Percentiles rank a stretch among this genome's conserved stretches.
Conservation (phyloP, 2,888 invertebrate species). For the Lepidochrysops patricia region DNA sequence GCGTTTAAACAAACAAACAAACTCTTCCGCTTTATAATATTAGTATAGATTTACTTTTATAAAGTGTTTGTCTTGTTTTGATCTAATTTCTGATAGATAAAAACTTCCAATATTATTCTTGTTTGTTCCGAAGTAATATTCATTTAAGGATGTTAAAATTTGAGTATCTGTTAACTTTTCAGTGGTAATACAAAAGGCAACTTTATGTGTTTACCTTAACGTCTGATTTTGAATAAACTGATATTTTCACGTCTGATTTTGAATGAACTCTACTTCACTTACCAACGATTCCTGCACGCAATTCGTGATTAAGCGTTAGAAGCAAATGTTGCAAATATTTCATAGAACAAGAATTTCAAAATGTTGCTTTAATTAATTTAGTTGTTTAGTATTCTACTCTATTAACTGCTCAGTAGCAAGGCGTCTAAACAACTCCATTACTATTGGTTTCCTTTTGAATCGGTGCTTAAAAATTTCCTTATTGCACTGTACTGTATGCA, state of each 20-base stretch:
- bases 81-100: not conserved
- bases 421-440: too few species aligned
- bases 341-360: not conserved
- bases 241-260: not conserved
- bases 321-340: constrained; percentile 5
- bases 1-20: too few species aligned
- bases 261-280: not conserved
- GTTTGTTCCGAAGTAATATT: not conserved
- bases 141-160: not conserved
- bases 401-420: too few species aligned
- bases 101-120: not conserved
- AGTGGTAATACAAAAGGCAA: not conserved
- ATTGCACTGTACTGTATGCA: too few species aligned
- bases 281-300: constrained; percentile 1
- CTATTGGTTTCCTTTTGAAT: too few species aligned
- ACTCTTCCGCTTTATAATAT: too few species aligned
- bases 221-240: not conserved
- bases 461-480: too few species aligned
- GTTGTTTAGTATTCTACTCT: not conserved
- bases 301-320: constrained; percentile 14
- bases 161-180: not conserved
- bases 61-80: not conserved
- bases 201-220: not conserved
- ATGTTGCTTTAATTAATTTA: not conserved
- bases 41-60: not conserved